Evolutionary conservation across 2,888 invertebrate species (phyloP).

Genomic region (Hofmannophila pseudospretella): DNA sequence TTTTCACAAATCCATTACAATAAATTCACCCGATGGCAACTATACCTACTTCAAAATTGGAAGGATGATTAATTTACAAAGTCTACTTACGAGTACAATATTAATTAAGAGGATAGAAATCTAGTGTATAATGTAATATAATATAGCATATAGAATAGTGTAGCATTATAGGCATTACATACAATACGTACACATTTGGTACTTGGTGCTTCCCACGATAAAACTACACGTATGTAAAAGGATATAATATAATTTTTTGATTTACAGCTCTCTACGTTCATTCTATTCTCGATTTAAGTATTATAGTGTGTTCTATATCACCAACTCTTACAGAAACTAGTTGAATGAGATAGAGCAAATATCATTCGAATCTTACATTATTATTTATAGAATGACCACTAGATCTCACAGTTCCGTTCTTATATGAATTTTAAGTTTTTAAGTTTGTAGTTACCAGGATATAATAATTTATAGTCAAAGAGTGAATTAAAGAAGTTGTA

Average conservation of each 20-base stretch:
- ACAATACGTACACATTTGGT: conserved; percentile 39
- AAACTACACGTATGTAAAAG: conserved; percentile 32
- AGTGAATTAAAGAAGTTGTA: conserved; percentile 11
- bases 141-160: conserved; percentile 47
- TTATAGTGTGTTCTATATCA: conserved; percentile 37
- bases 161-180: conserved; percentile 39
- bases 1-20: too few species aligned
- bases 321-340: conserved; percentile 39
- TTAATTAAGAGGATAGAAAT: conserved; percentile 64
- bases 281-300: conserved; percentile 33
- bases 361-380: conserved; percentile 43
- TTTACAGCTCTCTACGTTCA: conserved; percentile 34
- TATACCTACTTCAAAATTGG: conserved; percentile 38
- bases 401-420: conserved; percentile 41
- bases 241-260: conserved; percentile 27
- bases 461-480: conserved; percentile 11
- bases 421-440: conserved; percentile 7
- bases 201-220: conserved; percentile 61
- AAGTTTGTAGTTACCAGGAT: conserved; percentile 9
- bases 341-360: conserved; percentile 39
- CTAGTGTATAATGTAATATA: conserved; percentile 58
- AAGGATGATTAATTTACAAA: conserved; percentile 69
- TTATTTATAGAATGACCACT: conserved; percentile 55
- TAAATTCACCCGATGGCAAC: conserved; percentile 16
- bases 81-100: conserved; percentile 62